phyloP scores from a whole-genome alignment of 2,888 invertebrate species.

The Argynnis bischoffii region DNA sequence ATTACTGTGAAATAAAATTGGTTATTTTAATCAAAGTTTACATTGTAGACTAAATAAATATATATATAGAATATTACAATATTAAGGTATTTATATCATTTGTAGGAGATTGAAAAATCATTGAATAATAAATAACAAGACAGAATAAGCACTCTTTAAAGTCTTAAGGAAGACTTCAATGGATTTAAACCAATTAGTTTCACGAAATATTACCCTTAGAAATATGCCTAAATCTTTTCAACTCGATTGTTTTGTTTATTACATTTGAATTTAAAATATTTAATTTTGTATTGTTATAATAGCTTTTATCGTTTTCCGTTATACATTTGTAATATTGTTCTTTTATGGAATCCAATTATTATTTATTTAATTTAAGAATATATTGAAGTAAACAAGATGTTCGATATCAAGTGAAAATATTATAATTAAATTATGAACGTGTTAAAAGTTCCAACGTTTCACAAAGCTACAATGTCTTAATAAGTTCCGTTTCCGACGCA shows the following conservation, averaged over 20 bases:
- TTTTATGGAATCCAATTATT: no score
- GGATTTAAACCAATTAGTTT: conserved; percentile 34
- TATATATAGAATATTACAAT: not conserved
- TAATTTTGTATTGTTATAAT: conserved; percentile 10
- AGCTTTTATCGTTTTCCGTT: not conserved
- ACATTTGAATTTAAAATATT: conserved; percentile 4
- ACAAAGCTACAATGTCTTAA: conserved; percentile 26
- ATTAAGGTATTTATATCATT: not conserved
- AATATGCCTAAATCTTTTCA: conserved; percentile 24
- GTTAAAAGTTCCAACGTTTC: conserved; percentile 22
- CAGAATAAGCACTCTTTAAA: conserved; percentile 27
- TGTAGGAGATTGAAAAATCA: not conserved
- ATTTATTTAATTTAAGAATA: no score
- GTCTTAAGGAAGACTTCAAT: conserved; percentile 27
- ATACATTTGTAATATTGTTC: no score
- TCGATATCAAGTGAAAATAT: not conserved
- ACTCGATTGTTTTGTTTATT: conserved; percentile 27
- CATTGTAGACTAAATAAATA: not conserved
- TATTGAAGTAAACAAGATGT: no score
- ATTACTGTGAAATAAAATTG: conserved; percentile 54
- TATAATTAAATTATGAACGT: conserved; percentile 6
- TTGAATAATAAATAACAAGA: conserved; percentile 15
- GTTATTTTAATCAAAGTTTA: not conserved
- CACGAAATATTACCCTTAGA: conserved; percentile 13
- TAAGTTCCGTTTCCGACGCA: conserved; percentile 17